Conservation (phyloP, 2,113 vertebrate species). For the Eira barbara region DNA sequence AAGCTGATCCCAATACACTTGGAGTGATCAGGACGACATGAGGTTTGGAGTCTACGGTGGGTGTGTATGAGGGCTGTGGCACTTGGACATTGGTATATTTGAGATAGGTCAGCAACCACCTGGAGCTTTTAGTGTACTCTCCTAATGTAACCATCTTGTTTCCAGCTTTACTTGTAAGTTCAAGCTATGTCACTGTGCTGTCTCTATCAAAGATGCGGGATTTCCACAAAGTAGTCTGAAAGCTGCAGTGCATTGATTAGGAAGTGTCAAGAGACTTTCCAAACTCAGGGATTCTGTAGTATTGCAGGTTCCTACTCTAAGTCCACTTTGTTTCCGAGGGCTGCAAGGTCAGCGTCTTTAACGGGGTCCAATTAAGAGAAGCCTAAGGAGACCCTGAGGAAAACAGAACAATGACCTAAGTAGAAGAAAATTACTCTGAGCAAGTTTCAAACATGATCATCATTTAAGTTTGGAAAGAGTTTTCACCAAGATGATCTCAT, state of each 20-base stretch:
- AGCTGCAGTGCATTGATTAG: not conserved
- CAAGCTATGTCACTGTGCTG: not conserved
- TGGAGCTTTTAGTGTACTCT: not conserved
- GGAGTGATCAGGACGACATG: not conserved
- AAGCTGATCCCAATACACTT: not conserved
- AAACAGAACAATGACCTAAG: not conserved
- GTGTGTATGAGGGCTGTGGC: rapidly evolving
- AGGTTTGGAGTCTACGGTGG: not conserved
- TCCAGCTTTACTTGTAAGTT: not conserved
- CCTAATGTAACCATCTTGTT: not conserved
- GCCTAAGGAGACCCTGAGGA: conserved; percentile 16
- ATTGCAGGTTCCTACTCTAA: not conserved
- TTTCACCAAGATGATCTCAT: not conserved
- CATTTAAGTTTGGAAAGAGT: not conserved
- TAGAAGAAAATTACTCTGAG: not conserved
- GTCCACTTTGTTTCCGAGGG: not conserved
- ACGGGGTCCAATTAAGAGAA: not conserved
- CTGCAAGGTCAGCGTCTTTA: not conserved
- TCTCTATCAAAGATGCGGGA: not conserved
- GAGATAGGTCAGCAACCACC: not conserved
- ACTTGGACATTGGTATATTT: not conserved
- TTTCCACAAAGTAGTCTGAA: not conserved
- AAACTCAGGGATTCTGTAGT: not conserved
- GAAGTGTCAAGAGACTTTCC: not conserved
- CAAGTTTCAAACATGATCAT: not conserved